Evolutionary conservation across 64 coral and sea anemone genomes (phyloP).

Genomic region (Stichodactyla helianthus): DNA sequence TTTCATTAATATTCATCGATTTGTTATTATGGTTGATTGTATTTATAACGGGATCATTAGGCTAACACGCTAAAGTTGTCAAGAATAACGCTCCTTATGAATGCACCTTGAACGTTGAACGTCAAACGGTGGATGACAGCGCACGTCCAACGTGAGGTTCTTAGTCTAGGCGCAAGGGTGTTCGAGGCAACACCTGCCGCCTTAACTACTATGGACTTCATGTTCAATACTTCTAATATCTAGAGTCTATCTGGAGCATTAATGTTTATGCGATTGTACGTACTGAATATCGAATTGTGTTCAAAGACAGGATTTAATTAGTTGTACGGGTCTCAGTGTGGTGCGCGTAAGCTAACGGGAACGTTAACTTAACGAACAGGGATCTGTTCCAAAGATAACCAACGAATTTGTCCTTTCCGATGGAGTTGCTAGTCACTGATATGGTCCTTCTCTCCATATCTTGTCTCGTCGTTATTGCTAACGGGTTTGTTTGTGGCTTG

Average conservation of each 20-base stretch:
- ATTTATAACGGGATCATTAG: not conserved
- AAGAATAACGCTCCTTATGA: not conserved
- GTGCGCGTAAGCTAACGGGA: not conserved
- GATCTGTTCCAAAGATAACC: no score
- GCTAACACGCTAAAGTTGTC: not conserved
- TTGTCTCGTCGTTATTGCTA: conserved; percentile 21
- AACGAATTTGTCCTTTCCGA: not conserved
- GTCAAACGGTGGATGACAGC: not conserved
- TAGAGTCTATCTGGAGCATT: not conserved
- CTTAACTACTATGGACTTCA: not conserved
- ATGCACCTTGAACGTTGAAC: not conserved
- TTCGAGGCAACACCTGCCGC: not conserved
- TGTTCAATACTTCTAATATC: not conserved
- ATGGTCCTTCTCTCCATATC: conserved; percentile 6
- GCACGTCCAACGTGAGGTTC: not conserved
- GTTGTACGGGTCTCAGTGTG: not conserved
- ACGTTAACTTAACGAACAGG: no score
- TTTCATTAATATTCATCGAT: not conserved
- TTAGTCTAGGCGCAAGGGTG: not conserved
- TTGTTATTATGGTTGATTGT: not conserved
- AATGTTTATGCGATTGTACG: not conserved
- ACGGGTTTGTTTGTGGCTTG: conserved; percentile 13
- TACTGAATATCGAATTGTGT: not conserved
- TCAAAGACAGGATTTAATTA: not conserved
- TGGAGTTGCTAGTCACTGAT: not conserved